Evolutionary conservation across 2,113 vertebrate species (phyloP).

Genomic region (Calidris pygmaea): DNA sequence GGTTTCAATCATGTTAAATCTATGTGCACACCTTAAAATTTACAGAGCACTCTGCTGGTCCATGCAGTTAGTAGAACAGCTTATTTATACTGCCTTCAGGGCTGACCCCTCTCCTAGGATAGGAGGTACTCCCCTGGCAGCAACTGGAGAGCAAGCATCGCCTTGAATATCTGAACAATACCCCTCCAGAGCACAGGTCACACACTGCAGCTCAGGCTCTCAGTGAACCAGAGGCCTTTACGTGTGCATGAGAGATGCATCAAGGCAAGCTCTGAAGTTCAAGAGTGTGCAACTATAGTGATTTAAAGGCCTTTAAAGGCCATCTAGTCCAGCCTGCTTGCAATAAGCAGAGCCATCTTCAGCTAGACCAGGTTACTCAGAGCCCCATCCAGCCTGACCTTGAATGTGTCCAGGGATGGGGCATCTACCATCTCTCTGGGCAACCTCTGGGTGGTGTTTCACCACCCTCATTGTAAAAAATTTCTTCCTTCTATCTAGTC

Average conservation of each 20-base stretch:
- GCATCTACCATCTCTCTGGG: not conserved
- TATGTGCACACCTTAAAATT: not conserved
- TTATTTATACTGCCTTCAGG: not conserved
- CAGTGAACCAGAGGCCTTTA: not conserved
- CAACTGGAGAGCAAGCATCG: not conserved
- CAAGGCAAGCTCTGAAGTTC: not conserved
- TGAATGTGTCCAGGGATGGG: not conserved
- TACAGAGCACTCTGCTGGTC: not conserved
- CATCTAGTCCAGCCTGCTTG: not conserved
- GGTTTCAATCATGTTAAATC: not conserved
- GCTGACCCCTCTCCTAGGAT: not conserved
- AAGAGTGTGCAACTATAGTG: not conserved
- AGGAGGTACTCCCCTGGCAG: not conserved
- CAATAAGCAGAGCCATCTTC: not conserved
- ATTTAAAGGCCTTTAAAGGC: not conserved
- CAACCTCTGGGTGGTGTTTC: not conserved
- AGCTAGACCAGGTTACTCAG: not conserved
- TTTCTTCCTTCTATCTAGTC: not conserved
- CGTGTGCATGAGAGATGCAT: rapidly evolving
- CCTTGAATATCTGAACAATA: not conserved
- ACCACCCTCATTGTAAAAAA: not conserved
- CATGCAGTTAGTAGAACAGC: not conserved
- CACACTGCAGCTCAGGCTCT: not conserved
- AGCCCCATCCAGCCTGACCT: not conserved
- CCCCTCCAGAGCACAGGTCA: not conserved